Base-by-base conservation (phyloP, 2,113 vertebrate species). In the Phainopepla nitens region DNA sequence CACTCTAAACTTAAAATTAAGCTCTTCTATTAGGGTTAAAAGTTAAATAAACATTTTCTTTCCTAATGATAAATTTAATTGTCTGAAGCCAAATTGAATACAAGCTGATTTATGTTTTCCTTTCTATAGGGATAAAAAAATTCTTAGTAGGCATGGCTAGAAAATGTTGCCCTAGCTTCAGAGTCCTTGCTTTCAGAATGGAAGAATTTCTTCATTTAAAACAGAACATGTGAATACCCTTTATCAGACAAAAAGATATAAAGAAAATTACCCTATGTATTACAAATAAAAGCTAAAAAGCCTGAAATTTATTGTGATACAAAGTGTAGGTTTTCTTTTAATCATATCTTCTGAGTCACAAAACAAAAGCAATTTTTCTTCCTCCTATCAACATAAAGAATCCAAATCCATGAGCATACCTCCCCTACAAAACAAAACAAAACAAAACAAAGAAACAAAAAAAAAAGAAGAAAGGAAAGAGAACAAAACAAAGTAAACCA, bases 61-160 rank as follows among this genome's bases (percentile, higher is more conserved):
- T 96, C 62, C 51, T 96, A 97, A 97, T 95, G 66, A 91, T 96
- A 93, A 94, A 94, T 79, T 88, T 97, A 97, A 97, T 96, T 97
- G 89, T 76, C 79, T 25, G 31, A 95, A 95, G 82, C 15, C 22
- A 93, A 87, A 84, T 2, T 77, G 61, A 94, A 81, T 88, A 77
- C 41, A 78, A 49, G 42, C 6, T 83, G 54, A 82, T 93, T 86
- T 89, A 77, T 61, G 44, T 47, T 93, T 87, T 93, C 18, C 15
- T 75, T 82, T 61, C 27, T 50, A 36, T 7, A 81, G 19, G 23
- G n/a, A n/a, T 36, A 65, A 87, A 93, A 93, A 82, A 19, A 17
- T 77, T 22, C 29, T 71, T 49, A 35, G 17, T 28, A 91, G 7
- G 33, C 35, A 31, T n/a, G 27, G 12, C 6, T 66, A 56, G 25